These are phyloP conservation scores for Cephalopholis sonnerati DNA, from an alignment of 2,113 vertebrate species.

Conservation along the genomic window DNA sequence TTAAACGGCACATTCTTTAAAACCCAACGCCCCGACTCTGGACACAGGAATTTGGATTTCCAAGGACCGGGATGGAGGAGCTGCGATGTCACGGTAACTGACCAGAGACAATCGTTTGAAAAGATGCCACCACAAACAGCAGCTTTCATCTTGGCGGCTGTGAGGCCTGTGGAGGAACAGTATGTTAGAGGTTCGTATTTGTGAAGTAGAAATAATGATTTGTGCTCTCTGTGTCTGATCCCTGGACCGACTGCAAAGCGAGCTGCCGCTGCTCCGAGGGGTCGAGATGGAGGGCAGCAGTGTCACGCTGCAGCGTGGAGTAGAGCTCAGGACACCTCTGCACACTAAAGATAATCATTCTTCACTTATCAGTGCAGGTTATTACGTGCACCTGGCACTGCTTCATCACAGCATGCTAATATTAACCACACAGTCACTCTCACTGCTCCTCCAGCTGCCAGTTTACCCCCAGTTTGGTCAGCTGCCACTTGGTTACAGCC, in stretches of 20 bases:
- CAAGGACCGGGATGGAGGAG: conserved; percentile 61
- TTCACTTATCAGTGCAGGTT: not conserved
- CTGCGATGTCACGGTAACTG: conserved; percentile 70
- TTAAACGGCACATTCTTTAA: conserved; percentile 78
- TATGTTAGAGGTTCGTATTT: conserved; percentile 29
- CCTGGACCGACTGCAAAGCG: conserved; percentile 24
- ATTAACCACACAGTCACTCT: conserved; percentile 8
- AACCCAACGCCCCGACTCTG: conserved; percentile 55
- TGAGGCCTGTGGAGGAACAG: conserved; percentile 48
- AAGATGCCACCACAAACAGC: conserved; percentile 50
- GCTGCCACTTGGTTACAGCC: conserved; percentile 25
- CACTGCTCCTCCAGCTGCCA: not conserved
- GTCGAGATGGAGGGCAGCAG: conserved; percentile 36
- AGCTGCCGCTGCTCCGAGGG: conserved; percentile 29
- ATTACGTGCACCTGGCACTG: not conserved
- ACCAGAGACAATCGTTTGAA: conserved; percentile 72
- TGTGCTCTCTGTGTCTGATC: conserved; percentile 48
- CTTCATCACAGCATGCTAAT: not conserved
- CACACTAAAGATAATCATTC: not conserved
- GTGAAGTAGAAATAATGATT: conserved; percentile 56
- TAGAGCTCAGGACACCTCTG: not conserved
- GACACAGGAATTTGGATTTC: conserved; percentile 71
- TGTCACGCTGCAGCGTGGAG: not conserved
- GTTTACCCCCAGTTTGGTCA: conserved; percentile 14
- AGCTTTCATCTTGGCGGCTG: conserved; percentile 62